phyloP scores from a whole-genome alignment of 2,888 invertebrate genomes.

The Conus canariensis region DNA sequence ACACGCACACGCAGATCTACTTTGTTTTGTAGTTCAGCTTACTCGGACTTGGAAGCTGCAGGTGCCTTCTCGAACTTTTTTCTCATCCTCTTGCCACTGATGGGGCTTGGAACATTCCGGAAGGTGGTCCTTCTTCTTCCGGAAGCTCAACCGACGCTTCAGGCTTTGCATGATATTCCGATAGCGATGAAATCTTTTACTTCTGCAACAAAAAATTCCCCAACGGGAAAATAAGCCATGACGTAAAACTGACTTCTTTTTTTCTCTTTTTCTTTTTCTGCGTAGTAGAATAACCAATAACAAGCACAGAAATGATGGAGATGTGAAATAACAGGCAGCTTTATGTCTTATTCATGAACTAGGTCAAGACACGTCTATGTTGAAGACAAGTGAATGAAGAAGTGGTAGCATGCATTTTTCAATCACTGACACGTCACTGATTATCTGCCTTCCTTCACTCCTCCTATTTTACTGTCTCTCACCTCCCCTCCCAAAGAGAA shows the following conservation, averaged over 20 bases:
- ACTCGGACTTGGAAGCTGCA: constrained; percentile 98
- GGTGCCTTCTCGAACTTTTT: constrained; percentile 95
- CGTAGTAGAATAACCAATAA: not conserved
- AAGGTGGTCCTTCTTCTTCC: constrained; percentile 86
- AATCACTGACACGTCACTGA: not conserved
- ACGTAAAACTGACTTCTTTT: not conserved
- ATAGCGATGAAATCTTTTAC: constrained; percentile 48
- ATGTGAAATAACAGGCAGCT: no score
- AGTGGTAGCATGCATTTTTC: no score
- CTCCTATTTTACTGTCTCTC: no score
- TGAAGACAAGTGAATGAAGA: no score
- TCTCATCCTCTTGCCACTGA: constrained; percentile 99
- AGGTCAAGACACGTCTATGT: no score
- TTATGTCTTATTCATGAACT: no score
- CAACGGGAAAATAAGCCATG: not conserved
- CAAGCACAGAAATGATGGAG: not conserved
- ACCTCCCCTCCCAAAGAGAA: no score
- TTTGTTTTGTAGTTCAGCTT: constrained; percentile 51
- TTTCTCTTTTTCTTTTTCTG: not conserved
- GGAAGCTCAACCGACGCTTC: constrained; percentile 80
- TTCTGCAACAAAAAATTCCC: constrained; percentile 40
- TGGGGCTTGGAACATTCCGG: constrained; percentile 95
- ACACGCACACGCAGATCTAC: not conserved
- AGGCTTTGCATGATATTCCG: constrained; percentile 74
- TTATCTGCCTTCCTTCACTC: no score